These are phyloP conservation scores for Oreochromis mossambicus DNA, from an alignment of 2,797 vertebrate species.

Conservation along the genomic window DNA sequence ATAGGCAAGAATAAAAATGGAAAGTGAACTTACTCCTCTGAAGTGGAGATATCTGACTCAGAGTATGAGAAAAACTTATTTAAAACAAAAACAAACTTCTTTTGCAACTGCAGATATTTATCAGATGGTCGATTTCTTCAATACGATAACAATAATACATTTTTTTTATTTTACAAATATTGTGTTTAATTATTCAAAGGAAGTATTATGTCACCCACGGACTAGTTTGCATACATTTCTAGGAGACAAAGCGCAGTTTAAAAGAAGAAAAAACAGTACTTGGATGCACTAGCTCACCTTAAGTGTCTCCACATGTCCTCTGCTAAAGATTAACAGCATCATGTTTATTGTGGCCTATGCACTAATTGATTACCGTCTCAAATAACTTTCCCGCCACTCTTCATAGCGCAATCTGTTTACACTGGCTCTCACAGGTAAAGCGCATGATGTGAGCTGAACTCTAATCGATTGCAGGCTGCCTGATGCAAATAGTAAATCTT, in stretches of 20 bases:
- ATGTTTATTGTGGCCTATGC: background rate
- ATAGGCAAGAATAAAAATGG: background rate
- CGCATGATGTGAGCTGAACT: background rate
- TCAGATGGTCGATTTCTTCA: background rate
- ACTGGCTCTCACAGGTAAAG: background rate
- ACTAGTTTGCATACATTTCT: background rate
- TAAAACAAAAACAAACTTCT: background rate
- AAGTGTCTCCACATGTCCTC: background rate
- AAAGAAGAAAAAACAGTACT: background rate
- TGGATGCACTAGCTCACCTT: background rate
- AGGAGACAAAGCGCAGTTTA: background rate
- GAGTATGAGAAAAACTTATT: background rate
- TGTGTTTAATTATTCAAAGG: background rate
- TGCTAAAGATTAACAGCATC: background rate
- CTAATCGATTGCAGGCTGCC: conserved; percentile 48
- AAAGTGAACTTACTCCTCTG: background rate
- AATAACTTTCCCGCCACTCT: background rate
- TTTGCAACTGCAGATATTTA: background rate
- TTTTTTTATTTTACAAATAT: background rate
- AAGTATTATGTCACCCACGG: background rate
- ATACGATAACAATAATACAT: background rate
- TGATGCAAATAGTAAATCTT: conserved; percentile 62
- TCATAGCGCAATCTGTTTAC: conserved; percentile 6
- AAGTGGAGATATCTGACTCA: background rate
- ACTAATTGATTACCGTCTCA: background rate